Percentiles rank a stretch among this genome's conserved stretches.
phyloP scores from a whole-genome alignment of 2,888 invertebrate species.

The Nomada ferruginata region DNA sequence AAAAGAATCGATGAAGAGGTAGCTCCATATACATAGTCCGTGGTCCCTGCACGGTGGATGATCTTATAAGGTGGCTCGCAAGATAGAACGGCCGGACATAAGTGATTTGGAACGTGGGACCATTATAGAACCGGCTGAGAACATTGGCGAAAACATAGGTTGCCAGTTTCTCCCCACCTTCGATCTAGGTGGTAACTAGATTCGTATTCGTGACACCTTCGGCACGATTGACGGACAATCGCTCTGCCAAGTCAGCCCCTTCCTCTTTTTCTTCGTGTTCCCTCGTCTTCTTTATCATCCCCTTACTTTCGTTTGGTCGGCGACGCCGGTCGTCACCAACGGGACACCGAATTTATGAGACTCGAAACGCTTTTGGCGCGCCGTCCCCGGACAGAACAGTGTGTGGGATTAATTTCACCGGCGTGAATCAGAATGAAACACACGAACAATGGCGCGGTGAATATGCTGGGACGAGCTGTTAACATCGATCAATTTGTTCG shows the following conservation, averaged over 20 bases:
- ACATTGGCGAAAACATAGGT: constrained; percentile 82
- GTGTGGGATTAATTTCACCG: neutral
- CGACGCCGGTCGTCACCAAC: neutral
- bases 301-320: neutral
- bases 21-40: constrained; percentile 53
- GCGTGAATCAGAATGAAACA: neutral
- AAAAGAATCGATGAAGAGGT: constrained; percentile 38
- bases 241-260: constrained; percentile 47
- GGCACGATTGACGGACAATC: constrained; percentile 55
- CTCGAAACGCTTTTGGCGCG: neutral
- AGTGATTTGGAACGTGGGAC: constrained; percentile 82
- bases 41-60: constrained; percentile 51
- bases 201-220: constrained; percentile 64
- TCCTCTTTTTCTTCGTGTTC: constrained; percentile 5
- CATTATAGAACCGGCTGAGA: constrained; percentile 82
- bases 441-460: neutral
- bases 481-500: neutral
- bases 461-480: neutral
- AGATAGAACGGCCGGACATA: constrained; percentile 69
- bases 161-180: constrained; percentile 26
- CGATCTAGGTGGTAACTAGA: constrained; percentile 27
- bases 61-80: constrained; percentile 56
- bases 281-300: constrained; percentile 1
- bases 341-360: neutral
- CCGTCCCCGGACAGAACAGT: neutral